phyloP scores from a whole-genome alignment of 1,140 invertebrate genomes.

The Diabrotica undecimpunctata region DNA sequence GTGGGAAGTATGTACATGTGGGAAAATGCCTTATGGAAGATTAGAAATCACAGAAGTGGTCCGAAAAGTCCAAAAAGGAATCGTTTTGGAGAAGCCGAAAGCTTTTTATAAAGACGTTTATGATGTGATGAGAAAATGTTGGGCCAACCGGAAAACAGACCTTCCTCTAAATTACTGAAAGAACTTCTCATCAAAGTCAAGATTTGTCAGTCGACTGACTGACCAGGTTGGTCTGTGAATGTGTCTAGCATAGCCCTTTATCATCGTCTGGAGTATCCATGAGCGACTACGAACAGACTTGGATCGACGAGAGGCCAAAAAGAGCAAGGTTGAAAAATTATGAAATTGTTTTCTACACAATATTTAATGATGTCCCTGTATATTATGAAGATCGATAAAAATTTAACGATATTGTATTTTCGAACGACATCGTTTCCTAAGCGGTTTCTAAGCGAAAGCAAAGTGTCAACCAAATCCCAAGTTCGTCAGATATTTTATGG shows the following conservation, averaged over 20 bases:
- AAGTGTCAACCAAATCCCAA: too few relatives aligned
- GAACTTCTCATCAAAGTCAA: conserved; percentile 73
- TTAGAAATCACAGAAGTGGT: conserved; percentile 90
- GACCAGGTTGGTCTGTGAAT: conserved; percentile 44
- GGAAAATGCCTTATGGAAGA: conserved; percentile 93
- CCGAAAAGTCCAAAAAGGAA: conserved; percentile 82
- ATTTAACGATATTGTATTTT: too few relatives aligned
- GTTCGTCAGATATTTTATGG: too few relatives aligned
- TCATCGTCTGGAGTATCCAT: conserved; percentile 46
- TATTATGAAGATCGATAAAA: too few relatives aligned
- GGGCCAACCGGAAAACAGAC: conserved; percentile 79
- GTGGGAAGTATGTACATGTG: conserved; percentile 95
- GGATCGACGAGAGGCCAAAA: conserved; percentile 47
- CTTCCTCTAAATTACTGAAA: conserved; percentile 77
- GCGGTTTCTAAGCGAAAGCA: too few relatives aligned
- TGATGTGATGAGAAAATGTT: conserved; percentile 83
- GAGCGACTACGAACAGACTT: conserved; percentile 53
- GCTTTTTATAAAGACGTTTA: conserved; percentile 87
- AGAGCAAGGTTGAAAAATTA: conserved; percentile 9
- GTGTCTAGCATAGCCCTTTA: conserved; percentile 38
- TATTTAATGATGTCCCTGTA: too few relatives aligned
- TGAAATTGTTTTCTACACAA: too few relatives aligned
- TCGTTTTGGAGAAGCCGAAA: conserved; percentile 82
- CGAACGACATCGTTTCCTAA: too few relatives aligned
- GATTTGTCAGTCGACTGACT: conserved; percentile 49